A percentile compares a stretch with the other conserved stretches of the same genome.
These are phyloP conservation scores for Syngnathus acus DNA, from an alignment of 2,797 vertebrate species.

Conservation along the genomic window DNA sequence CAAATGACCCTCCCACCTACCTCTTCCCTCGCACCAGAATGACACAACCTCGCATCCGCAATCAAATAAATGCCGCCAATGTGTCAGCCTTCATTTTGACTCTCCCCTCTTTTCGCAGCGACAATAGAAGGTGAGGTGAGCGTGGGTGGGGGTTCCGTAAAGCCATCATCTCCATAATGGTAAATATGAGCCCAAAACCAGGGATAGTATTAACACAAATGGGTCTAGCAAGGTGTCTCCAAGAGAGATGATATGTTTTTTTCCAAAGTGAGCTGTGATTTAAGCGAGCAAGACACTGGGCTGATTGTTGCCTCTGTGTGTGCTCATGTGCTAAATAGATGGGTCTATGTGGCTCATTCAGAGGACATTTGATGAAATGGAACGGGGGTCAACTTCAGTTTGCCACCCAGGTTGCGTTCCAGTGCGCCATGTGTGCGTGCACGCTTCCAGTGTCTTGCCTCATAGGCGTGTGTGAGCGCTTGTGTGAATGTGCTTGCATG, in stretches of 20 bases:
- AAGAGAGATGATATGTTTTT: conserved; percentile 51
- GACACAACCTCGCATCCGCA: conserved; percentile 65
- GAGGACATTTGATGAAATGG: conserved; percentile 71
- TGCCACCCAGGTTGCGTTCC: conserved; percentile 52
- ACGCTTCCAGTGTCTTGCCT: conserved; percentile 28
- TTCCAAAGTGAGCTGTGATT: conserved; percentile 67
- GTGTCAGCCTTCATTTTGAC: conserved; percentile 71
- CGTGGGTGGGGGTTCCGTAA: conserved; percentile 25
- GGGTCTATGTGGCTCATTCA: conserved; percentile 57
- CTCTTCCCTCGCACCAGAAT: conserved; percentile 44
- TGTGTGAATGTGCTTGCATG: conserved; percentile 25
- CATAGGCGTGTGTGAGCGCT: conserved; percentile 7
- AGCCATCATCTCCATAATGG: conserved; percentile 74
- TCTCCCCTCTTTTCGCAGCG: conserved; percentile 39
- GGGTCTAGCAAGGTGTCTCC: conserved; percentile 27
- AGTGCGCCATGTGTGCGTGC: conserved; percentile 28
- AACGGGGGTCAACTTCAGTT: conserved; percentile 71
- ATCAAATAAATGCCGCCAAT: conserved; percentile 71
- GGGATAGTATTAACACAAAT: conserved; percentile 62
- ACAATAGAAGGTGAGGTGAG: conserved; percentile 61
- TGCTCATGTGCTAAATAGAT: conserved; percentile 49
- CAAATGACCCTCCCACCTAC: conserved; percentile 16
- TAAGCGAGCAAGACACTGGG: conserved; percentile 66
- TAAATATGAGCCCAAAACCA: conserved; percentile 67
- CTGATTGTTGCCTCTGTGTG: conserved; percentile 50